Evolutionary conservation across 2,113 vertebrate genomes (phyloP).

Genomic region (Macrotis lagotis): DNA sequence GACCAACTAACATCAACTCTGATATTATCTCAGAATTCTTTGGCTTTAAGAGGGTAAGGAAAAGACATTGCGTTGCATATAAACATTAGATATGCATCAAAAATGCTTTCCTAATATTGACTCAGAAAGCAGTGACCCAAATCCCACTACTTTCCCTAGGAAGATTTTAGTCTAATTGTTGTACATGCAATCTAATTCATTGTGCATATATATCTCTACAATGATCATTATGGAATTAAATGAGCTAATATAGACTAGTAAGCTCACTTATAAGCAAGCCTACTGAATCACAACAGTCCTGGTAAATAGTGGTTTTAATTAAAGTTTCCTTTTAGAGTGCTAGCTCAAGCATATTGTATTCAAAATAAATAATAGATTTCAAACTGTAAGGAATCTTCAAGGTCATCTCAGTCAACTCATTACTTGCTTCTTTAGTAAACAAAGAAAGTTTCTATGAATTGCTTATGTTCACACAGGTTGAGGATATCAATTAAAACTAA

Average conservation of each 20-base stretch:
- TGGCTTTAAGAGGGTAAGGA: not conserved
- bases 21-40: not conserved
- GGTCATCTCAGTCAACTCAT: not conserved
- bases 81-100: not conserved
- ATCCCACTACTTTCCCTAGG: not conserved
- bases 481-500: no score
- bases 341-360: not conserved
- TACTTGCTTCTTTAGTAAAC: not conserved
- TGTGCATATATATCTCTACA: not conserved
- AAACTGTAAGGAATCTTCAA: not conserved
- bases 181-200: not conserved
- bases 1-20: not conserved
- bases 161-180: not conserved
- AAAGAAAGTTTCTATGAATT: not conserved
- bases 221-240: not conserved
- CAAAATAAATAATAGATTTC: not conserved
- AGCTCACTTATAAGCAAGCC: not conserved
- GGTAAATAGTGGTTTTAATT: not conserved
- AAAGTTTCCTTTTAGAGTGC: not conserved
- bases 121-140: not conserved
- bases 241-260: not conserved
- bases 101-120: not conserved
- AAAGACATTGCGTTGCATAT: not conserved
- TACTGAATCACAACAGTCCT: not conserved
- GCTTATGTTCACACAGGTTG: not conserved